These are phyloP conservation scores for Pseudochirops cupreus DNA, from an alignment of 2,797 vertebrate species.

Conservation along the genomic window DNA sequence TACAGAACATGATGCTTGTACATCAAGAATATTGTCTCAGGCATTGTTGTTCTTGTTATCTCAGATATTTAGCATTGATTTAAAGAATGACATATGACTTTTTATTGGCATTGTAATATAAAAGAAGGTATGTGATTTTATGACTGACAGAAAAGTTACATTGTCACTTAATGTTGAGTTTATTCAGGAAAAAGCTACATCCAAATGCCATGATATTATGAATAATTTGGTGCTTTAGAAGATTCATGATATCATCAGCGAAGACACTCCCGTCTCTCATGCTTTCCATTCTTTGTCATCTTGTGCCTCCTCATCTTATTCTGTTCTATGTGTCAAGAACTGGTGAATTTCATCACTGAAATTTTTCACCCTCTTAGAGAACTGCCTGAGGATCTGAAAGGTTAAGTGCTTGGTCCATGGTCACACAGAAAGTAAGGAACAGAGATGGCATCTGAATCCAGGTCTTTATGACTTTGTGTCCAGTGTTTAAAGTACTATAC, in stretches of 20 bases:
- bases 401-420: not conserved
- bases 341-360: not conserved
- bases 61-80: not conserved
- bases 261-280: not conserved
- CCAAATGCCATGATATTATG: not conserved
- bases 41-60: not conserved
- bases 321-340: not conserved
- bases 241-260: not conserved
- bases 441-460: not conserved
- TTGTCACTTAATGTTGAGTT: not conserved
- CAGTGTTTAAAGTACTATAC: not conserved
- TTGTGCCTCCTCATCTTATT: not conserved
- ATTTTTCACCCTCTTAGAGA: not conserved
- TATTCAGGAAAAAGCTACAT: not conserved
- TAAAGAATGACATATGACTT: not conserved
- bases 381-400: not conserved
- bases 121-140: not conserved
- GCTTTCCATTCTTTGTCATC: not conserved
- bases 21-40: not conserved
- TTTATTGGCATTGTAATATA: not conserved
- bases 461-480: not conserved
- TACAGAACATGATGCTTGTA: not conserved
- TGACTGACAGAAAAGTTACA: not conserved
- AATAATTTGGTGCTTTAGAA: not conserved
- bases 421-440: not conserved